These are phyloP conservation scores for Phrixothrix hirtus DNA, from an alignment of 2,888 invertebrate species.

Conservation along the genomic window DNA sequence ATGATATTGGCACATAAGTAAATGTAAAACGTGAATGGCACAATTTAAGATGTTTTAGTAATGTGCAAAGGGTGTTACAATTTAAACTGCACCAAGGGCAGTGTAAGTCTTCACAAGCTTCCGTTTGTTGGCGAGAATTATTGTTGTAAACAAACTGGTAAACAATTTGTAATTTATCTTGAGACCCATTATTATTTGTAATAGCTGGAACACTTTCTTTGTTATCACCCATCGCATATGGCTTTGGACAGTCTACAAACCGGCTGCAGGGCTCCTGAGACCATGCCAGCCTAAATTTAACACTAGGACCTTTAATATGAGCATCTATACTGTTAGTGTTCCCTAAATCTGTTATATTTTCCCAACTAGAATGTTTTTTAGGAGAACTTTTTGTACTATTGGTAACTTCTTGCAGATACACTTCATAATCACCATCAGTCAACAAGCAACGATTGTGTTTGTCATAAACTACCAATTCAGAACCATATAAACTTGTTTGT, in stretches of 20 bases:
- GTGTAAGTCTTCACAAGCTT: slow-evolving; percentile 88
- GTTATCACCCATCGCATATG: slow-evolving; percentile 56
- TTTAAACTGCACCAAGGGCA: slow-evolving; percentile 97
- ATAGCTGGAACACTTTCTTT: slow-evolving; percentile 52
- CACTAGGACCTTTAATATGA: slow-evolving; percentile 77
- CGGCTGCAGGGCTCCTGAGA: slow-evolving; percentile 72
- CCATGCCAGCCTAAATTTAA: slow-evolving; percentile 87
- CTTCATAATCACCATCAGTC: slow-evolving; percentile 88
- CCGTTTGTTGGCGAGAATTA: slow-evolving; percentile 92
- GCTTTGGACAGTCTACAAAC: slow-evolving; percentile 68
- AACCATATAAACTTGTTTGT: slow-evolving; percentile 62
- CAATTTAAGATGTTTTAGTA: slow-evolving; percentile 90
- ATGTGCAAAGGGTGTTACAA: slow-evolving; percentile 82
- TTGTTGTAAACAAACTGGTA: slow-evolving; percentile 97
- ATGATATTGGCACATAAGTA: slow-evolving; percentile 77
- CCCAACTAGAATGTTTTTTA: slow-evolving; percentile 75
- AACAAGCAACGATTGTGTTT: slow-evolving; percentile 85
- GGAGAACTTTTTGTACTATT: slow-evolving; percentile 61
- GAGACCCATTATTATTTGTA: slow-evolving; percentile 45
- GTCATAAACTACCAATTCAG: slow-evolving; percentile 87
- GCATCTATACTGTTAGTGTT: slow-evolving; percentile 64
- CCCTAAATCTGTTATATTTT: slow-evolving; percentile 62
- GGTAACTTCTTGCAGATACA: slow-evolving; percentile 77
- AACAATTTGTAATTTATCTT: slow-evolving; percentile 76
- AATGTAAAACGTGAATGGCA: slow-evolving; percentile 94